Base-by-base conservation (phyloP, 2,888 invertebrate species). In the Arctia plantaginis region DNA sequence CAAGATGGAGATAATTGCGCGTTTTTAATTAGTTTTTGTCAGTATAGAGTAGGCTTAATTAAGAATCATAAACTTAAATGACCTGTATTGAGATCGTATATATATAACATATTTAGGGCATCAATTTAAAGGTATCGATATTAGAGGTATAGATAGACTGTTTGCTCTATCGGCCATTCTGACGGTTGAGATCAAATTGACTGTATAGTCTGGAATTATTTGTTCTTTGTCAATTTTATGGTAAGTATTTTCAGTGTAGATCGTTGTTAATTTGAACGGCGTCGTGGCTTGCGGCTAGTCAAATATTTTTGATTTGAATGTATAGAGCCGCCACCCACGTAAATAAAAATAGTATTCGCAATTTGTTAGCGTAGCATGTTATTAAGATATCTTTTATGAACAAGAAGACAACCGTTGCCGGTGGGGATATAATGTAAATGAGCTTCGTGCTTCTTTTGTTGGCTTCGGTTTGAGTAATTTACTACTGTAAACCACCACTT, bases 161-260 rank as follows among this genome's bases (percentile, higher is more conserved):
- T 85, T 69, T 62, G 27, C 35, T 77, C 76, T 44, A 68, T 67
- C 33, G 67, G 77, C 74, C 78, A 79, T 80, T 70, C 71, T 65
- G 71, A 81, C 71, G 65, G 85, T 86, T 82, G 84, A 84, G 79
- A 89, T 87, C 85, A 86, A n/a, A 88, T 89, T 89, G 84, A 87
- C 86, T 84, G 86, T 72, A 87, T 85, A 81, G 85, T 78, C 83
- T 81, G 83, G 83, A 82, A 90, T 90, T 89, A 90, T 91, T 88
- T 86, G 86, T 80, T 82, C 82, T 90, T 89, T 90, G 91, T 91
- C 90, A 91, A 89, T 88, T 90, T 91, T 91, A 92, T 92, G 86
- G 86, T 55, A 51, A 51, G 20, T 85, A 80, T 86, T 90, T 90
- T 88, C 88, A 89, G 86, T 88, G 88, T 87, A 85, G 88, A 89